Evolutionary conservation across 2,888 invertebrate genomes (phyloP), one percentile per base, ranked within the genome.

Genomic region (Therioaphis trifolii): DNA sequence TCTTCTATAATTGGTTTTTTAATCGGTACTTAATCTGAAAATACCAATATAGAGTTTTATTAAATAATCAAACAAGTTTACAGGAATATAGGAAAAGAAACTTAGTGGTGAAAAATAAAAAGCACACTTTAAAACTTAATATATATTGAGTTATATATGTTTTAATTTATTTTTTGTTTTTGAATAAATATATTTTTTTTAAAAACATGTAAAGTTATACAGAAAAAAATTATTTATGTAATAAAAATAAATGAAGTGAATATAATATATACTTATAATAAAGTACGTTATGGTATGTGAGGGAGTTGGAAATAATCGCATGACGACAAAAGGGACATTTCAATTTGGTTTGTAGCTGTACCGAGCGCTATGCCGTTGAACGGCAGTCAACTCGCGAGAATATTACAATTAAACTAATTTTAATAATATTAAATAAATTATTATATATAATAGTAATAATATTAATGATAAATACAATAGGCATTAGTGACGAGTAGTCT

Each of bases 271-370:
- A 79, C 43, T 79, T 71, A 58, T 24, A 24, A 69, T 69, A 71
- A 58, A 71, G 71, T 72, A 29, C 29, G 71, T 15, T 29, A 46
- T 52, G 27, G 46, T n/a, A n/a, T 40, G 40, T 46, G 63, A 76
- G 27, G 24, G 46, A 18, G 46, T 68, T 46, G 29, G 55, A 40
- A 55, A 78, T 2, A 15, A 43, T 71, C 55, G 55, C 4, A 46
- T 27, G 43, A 40, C 40, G 71, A 61, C 46, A 29, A 29, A 49
- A 21, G 78, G 80, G 80, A 71, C n/a, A 11, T 71, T 71, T 71
- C 46, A 46, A 80, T 80, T 80, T 80, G 80, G 80, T 71, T 80
- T 80, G 71, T 79, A 80, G 80, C 80, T 80, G 80, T 80, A 80
- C 61, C 71, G 80, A 71, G 71, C 21, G 55, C 43, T 58, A 40